Conservation (phyloP, 30 jellyfish, hydroid and myxozoan genomes). For the Euphysa ruthae region DNA sequence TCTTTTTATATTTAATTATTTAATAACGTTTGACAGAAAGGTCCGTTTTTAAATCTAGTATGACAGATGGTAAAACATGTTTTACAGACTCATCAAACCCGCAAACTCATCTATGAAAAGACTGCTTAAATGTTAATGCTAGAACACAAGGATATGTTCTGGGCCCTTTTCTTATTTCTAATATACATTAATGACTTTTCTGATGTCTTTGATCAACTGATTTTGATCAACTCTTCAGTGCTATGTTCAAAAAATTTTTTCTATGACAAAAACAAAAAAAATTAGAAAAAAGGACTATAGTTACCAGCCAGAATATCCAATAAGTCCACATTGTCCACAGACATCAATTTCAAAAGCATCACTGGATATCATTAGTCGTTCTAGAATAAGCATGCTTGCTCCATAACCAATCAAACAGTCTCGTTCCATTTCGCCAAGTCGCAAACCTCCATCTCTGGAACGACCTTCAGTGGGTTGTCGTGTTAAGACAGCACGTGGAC, state of each 20-base stretch:
- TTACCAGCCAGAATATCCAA: conserved; percentile 98
- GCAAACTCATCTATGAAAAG: too few species aligned
- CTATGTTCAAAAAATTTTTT: too few species aligned
- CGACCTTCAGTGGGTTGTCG: conserved; percentile 99
- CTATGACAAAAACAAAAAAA: not conserved
- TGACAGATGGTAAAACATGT: too few species aligned
- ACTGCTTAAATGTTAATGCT: not conserved
- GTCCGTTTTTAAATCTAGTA: too few species aligned
- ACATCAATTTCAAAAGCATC: conserved; percentile 97
- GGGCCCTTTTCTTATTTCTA: too few species aligned
- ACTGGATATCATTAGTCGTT: conserved; percentile 95
- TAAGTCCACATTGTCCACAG: conserved; percentile 96
- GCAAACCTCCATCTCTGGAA: conserved; percentile 96
- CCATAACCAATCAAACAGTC: conserved; percentile 99
- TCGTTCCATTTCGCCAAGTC: conserved; percentile 99
- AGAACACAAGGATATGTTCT: too few species aligned
- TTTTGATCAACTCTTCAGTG: too few species aligned
- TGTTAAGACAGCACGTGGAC: conserved; percentile 97
- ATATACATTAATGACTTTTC: too few species aligned
- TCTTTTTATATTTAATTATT: too few species aligned
- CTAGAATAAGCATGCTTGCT: conserved; percentile 93
- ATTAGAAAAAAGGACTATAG: not conserved
- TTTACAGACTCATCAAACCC: too few species aligned
- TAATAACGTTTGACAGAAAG: too few species aligned
- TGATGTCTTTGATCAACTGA: too few species aligned